Conservation (phyloP, 2,888 invertebrate genomes). For the Meloe dianella region DNA sequence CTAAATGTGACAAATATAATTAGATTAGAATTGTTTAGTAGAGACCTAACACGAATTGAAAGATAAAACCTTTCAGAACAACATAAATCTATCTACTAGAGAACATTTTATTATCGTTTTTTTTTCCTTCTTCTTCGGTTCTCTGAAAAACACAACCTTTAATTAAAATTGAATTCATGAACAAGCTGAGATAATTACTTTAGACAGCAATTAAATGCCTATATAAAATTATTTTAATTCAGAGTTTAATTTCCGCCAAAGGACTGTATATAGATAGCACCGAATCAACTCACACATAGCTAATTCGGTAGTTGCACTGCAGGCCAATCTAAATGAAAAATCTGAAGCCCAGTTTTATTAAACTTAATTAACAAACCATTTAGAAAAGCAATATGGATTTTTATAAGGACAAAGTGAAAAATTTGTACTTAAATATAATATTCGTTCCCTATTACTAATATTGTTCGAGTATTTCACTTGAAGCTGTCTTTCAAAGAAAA, state of each 20-base stretch:
- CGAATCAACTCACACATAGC: slow-evolving; percentile 41
- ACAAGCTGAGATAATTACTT: slow-evolving; percentile 46
- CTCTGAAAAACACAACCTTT: slow-evolving; percentile 43
- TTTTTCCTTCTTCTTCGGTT: background rate
- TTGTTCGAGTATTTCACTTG: background rate
- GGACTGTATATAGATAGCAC: slow-evolving; percentile 23
- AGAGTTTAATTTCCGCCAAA: slow-evolving; percentile 48
- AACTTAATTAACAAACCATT: slow-evolving; percentile 47
- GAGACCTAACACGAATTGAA: slow-evolving; percentile 17
- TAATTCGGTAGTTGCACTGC: slow-evolving; percentile 42
- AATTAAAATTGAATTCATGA: slow-evolving; percentile 47
- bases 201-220: slow-evolving; percentile 53
- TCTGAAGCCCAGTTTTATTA: slow-evolving; percentile 46
- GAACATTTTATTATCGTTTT: slow-evolving; percentile 32
- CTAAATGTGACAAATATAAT: slow-evolving; percentile 14
- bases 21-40: slow-evolving; percentile 11
- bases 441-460: slow-evolving; percentile 4
- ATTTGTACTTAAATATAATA: slow-evolving; percentile 20
- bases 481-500: background rate
- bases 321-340: slow-evolving; percentile 47
- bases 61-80: slow-evolving; percentile 26
- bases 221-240: slow-evolving; percentile 57
- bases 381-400: slow-evolving; percentile 43
- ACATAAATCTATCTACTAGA: slow-evolving; percentile 27
- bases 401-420: slow-evolving; percentile 34